Conservation (phyloP, 2,888 invertebrate species). For the Ditylenchus weischeri region DNA sequence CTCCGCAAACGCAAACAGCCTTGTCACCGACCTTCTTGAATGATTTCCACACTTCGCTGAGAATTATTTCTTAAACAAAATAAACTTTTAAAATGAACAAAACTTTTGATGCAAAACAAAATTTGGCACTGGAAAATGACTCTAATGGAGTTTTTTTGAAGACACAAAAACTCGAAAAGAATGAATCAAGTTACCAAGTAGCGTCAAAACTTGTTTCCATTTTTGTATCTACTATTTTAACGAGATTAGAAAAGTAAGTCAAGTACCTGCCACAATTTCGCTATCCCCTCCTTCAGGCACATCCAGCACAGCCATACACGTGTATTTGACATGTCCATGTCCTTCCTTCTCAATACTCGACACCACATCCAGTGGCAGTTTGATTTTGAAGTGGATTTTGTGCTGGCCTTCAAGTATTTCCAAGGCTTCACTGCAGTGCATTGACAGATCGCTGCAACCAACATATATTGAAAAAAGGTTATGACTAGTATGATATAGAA, state of each 20-base stretch:
- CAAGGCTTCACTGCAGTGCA: constrained; percentile 51
- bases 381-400: constrained; percentile 43
- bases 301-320: constrained; percentile 51
- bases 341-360: constrained; percentile 48
- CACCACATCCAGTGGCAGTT: constrained; percentile 47
- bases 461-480: neutral
- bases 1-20: too few species aligned
- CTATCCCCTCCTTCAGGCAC: constrained; percentile 55
- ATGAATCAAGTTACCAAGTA: too few species aligned
- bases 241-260: constrained; percentile 49
- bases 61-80: too few species aligned
- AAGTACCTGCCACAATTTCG: constrained; percentile 55
- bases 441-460: constrained; percentile 40
- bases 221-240: constrained; percentile 53
- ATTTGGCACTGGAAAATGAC: too few species aligned
- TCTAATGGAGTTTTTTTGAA: too few species aligned
- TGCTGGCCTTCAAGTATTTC: constrained; percentile 50
- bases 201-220: too few species aligned
- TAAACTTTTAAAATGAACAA: too few species aligned
- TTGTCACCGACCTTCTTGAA: too few species aligned
- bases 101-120: too few species aligned
- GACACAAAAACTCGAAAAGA: too few species aligned
- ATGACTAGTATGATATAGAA: neutral
- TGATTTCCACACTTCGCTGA: too few species aligned
- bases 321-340: constrained; percentile 49